phyloP scores from a whole-genome alignment of 2,888 invertebrate genomes.

The Athalia rosae region DNA sequence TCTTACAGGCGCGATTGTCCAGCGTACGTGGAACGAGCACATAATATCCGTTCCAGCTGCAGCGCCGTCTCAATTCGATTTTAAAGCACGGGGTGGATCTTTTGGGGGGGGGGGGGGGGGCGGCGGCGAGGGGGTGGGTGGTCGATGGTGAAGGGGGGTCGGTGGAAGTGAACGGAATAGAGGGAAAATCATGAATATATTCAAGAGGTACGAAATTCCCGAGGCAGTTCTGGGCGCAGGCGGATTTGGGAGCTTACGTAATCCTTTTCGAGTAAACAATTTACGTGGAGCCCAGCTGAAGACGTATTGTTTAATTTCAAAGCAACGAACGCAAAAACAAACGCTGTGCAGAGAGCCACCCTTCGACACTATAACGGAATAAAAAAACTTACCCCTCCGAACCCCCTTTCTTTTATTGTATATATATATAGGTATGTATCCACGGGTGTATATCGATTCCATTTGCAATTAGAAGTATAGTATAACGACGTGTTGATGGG shows the following conservation, averaged over 20 bases:
- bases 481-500: background rate
- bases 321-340: constrained; percentile 10
- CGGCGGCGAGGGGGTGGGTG: no score
- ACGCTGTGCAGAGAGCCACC: background rate
- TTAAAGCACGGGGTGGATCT: constrained; percentile 2
- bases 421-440: background rate
- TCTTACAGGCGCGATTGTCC: background rate
- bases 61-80: background rate
- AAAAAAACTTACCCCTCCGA: constrained; percentile 18
- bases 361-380: constrained; percentile 9
- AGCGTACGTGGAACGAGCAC: background rate
- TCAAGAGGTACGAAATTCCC: constrained; percentile 59
- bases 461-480: constrained; percentile 18
- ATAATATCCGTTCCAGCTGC: background rate
- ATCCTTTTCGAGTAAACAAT: constrained; percentile 54
- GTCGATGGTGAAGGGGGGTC: background rate
- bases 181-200: constrained; percentile 62
- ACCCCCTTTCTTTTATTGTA: background rate
- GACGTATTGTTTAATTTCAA: constrained; percentile 52
- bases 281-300: constrained; percentile 49
- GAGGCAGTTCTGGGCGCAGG: constrained; percentile 43
- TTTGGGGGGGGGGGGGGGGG: background rate
- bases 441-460: constrained; percentile 8
- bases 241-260: constrained; percentile 27
- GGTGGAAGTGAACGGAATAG: background rate